Evolutionary conservation across 2,888 invertebrate genomes (phyloP), one percentile per base, ranked within the genome.

Genomic region (Apamea crenata): DNA sequence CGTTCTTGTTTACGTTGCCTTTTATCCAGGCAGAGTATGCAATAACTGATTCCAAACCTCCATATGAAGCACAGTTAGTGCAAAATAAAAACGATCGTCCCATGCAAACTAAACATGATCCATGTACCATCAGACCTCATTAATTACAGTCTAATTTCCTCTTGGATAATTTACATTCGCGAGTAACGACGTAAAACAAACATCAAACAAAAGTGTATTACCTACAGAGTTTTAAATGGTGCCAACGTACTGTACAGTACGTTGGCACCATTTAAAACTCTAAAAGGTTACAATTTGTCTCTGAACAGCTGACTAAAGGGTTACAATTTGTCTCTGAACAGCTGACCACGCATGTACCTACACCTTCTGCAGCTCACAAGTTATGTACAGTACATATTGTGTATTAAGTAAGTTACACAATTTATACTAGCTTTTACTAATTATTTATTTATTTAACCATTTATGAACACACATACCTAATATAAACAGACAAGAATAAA

Each of bases 251-350:
- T 63, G 74, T 82, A 73, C n/a, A n/a, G n/a, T n/a, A n/a, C n/a
- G n/a, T n/a, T n/a, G n/a, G n/a, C n/a, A n/a, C n/a, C n/a, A n/a
- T n/a, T n/a, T n/a, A n/a, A n/a, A n/a, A n/a, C n/a, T n/a, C n/a
- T n/a, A 87, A 83, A 85, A 83, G 74, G 78, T 73, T 56, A 78
- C 77, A 78, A 89, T 83, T 89, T 87, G 79, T 87, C 80, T 72
- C 77, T 40, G 59, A 76, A 74, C 85, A 74, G 67, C 68, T n/a
- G n/a, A n/a, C n/a, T n/a, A 87, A 83, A 85, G 82, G 74, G 78
- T 73, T 56, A 78, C 77, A 78, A 89, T 83, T 89, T 87, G 79
- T 87, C 80, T 72, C 77, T 40, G 59, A 76, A 74, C 85, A 74
- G 67, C 68, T n/a, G n/a, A n/a, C n/a, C n/a, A n/a, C n/a, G n/a